A percentile compares a stretch with the other conserved stretches of the same genome.
Conservation (phyloP, 2,797 vertebrate species). For the Heterohyrax brucei region DNA sequence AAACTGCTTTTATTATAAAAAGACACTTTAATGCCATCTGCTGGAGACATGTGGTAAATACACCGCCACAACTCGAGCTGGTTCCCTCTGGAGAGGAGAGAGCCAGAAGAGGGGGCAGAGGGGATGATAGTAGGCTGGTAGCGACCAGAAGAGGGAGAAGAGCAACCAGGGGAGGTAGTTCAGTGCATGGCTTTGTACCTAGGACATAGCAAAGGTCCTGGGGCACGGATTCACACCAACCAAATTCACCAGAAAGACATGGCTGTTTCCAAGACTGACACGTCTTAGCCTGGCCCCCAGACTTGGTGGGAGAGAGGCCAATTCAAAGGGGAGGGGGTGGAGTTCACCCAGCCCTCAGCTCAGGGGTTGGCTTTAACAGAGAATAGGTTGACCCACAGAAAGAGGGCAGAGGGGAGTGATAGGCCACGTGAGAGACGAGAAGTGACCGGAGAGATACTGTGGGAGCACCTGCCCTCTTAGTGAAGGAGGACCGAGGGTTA, state of each 20-base stretch:
- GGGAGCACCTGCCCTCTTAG: not conserved
- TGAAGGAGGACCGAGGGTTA: not conserved
- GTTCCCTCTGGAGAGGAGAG: not conserved
- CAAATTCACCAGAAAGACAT: constrained; percentile 66
- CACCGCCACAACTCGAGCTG: constrained; percentile 41
- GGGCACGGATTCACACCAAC: constrained; percentile 81
- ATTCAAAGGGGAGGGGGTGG: not conserved
- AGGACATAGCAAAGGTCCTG: constrained; percentile 72
- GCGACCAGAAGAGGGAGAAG: not conserved
- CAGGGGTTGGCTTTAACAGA: constrained; percentile 36
- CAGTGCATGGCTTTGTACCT: constrained; percentile 70
- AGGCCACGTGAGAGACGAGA: not conserved
- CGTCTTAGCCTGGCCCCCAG: constrained; percentile 38
- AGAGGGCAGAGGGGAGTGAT: not conserved
- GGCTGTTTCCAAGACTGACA: constrained; percentile 30
- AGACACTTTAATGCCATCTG: constrained; percentile 71
- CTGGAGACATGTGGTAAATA: constrained; percentile 56
- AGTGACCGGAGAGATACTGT: not conserved
- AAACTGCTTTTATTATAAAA: constrained; percentile 77
- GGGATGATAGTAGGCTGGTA: not conserved
- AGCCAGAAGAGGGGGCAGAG: not conserved
- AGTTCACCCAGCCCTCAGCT: not conserved
- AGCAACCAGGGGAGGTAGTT: constrained; percentile 77
- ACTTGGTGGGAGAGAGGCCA: constrained; percentile 38
- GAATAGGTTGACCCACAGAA: not conserved